Evolutionary conservation across 2,113 vertebrate species (phyloP).

Genomic region (Scolopax mira): DNA sequence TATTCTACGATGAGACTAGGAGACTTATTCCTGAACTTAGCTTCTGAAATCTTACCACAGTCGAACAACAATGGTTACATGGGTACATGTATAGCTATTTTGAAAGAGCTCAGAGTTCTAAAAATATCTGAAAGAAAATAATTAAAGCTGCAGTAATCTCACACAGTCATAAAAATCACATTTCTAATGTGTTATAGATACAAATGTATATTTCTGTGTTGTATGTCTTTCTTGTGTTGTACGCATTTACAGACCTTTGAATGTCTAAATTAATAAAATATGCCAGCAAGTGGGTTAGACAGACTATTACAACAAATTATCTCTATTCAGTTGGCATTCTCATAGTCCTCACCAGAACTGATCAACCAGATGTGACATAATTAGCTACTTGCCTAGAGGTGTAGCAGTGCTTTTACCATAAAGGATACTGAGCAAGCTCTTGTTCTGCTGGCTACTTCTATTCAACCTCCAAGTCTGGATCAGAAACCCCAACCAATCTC

Average conservation of each 20-base stretch:
- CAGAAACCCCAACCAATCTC: not conserved
- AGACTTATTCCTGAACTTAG: not conserved
- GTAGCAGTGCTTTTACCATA: not conserved
- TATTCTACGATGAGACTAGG: not conserved
- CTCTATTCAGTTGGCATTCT: slow-evolving; percentile 18
- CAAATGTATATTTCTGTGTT: not conserved
- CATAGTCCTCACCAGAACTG: slow-evolving; percentile 41
- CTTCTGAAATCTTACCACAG: not conserved
- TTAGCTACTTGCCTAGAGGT: not conserved
- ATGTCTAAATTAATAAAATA: slow-evolving; percentile 19
- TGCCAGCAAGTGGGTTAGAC: not conserved
- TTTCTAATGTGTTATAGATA: not conserved
- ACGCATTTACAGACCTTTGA: not conserved
- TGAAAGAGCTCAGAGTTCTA: not conserved
- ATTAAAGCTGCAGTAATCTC: not conserved
- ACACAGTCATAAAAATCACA: not conserved
- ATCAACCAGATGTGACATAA: not conserved
- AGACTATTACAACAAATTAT: slow-evolving; percentile 38
- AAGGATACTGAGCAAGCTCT: not conserved
- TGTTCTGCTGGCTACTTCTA: not conserved
- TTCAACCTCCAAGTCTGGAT: not conserved
- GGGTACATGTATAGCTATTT: not conserved
- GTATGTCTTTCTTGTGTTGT: too few species aligned
- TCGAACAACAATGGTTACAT: not conserved
- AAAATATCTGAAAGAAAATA: not conserved